Conservation (phyloP, 2,113 vertebrate genomes). For the Rhegmatorhina hoffmannsi region DNA sequence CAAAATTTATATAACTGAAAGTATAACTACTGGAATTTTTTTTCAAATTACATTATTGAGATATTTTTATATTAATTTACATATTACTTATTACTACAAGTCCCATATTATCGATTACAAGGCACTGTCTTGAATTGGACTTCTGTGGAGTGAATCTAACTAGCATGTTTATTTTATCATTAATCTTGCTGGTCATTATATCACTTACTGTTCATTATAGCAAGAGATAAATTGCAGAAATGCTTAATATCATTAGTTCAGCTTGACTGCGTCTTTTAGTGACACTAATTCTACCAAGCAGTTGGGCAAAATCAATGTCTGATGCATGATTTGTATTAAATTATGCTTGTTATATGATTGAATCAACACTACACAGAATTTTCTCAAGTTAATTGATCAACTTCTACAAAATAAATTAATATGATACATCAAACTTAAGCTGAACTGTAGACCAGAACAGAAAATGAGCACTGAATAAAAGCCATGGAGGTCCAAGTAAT, state of each 20-base stretch:
- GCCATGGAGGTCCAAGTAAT: neutral
- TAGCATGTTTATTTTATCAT: constrained; percentile 74
- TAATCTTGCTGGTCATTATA: constrained; percentile 78
- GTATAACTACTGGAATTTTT: neutral
- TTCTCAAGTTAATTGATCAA: constrained; percentile 79
- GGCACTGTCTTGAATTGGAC: constrained; percentile 25
- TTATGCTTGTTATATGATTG: constrained; percentile 76
- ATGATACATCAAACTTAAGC: constrained; percentile 67
- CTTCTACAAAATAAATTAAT: constrained; percentile 72
- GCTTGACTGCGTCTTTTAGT: constrained; percentile 72
- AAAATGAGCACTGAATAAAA: constrained; percentile 11
- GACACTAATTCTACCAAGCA: constrained; percentile 74
- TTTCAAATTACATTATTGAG: neutral
- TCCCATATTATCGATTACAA: constrained; percentile 53
- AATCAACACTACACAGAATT: constrained; percentile 72
- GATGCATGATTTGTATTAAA: constrained; percentile 76
- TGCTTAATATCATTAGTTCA: constrained; percentile 77
- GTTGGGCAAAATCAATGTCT: constrained; percentile 78
- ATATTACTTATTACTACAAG: constrained; percentile 11
- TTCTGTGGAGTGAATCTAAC: constrained; percentile 60
- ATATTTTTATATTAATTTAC: neutral
- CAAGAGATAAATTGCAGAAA: constrained; percentile 77
- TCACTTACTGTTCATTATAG: constrained; percentile 75
- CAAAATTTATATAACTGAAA: neutral
- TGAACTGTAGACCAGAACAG: constrained; percentile 28